These are phyloP conservation scores for Aurelia aurita DNA, from an alignment of 30 jellyfish, hydroid and myxozoan species.

Conservation along the genomic window DNA sequence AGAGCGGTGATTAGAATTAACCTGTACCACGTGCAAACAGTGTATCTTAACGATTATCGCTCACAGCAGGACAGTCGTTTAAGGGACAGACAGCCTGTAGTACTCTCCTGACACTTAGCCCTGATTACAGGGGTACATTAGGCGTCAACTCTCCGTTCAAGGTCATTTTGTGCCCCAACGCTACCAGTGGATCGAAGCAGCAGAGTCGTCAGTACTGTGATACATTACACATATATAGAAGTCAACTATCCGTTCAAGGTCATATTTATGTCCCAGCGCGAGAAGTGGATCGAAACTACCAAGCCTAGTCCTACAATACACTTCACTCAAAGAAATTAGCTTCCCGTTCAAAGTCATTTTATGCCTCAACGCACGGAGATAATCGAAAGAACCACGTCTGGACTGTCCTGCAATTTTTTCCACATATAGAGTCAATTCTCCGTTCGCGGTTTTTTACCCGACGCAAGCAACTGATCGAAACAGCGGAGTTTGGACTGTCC, in stretches of 20 bases:
- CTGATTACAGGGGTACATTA: slow-evolving; percentile 58
- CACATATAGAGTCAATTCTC: no score
- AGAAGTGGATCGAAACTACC: no score
- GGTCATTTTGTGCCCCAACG: slow-evolving; percentile 13
- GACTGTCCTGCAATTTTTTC: no score
- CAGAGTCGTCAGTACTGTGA: neutral
- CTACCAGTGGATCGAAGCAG: neutral
- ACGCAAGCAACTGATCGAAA: neutral
- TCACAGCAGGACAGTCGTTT: slow-evolving; percentile 85
- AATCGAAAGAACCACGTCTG: no score
- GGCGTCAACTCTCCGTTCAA: slow-evolving; percentile 8
- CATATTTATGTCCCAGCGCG: no score
- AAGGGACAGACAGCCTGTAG: slow-evolving; percentile 89
- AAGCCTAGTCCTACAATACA: no score
- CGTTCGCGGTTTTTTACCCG: neutral
- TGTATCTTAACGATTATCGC: slow-evolving; percentile 78
- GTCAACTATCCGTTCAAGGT: no score
- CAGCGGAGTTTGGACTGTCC: neutral
- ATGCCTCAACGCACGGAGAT: no score
- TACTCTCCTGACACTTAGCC: slow-evolving; percentile 67
- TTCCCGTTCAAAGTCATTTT: slow-evolving; percentile 6
- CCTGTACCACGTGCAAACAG: slow-evolving; percentile 88
- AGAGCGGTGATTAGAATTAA: slow-evolving; percentile 65
- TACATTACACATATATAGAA: neutral
- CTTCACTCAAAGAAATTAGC: neutral